Base-by-base conservation (phyloP, 1,140 invertebrate species). In the Drosophila nebulosa region DNA sequence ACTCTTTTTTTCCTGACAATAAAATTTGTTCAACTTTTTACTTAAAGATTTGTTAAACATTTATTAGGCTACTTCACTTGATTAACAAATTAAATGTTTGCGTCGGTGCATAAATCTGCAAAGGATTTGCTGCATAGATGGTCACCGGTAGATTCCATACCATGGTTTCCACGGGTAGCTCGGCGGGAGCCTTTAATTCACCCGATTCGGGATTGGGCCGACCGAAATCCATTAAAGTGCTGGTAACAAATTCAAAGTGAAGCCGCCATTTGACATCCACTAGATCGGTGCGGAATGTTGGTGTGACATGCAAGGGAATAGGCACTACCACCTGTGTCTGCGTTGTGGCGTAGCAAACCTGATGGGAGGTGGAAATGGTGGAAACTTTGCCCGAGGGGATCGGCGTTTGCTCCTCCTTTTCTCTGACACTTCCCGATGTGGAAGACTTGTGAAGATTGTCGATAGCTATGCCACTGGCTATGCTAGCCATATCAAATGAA, bases 231-330 rank as follows among this genome's bases (percentile, higher is more conserved):
- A 94, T 90, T 39, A 94, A 92, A 84, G 94, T 83, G 91, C 89
- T 93, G 2, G 97, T 99, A 0, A 99, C 97, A 93, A 99, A 99
- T 91, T 99, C 98, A 92, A 99, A 99, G 92, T 99, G 98, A 18
- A 99, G 92, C 60, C 96, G 93, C 98, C 98, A 99, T 90, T 95
- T 95, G 52, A 99, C 92, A 52, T 94, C 96, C 0, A 99, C 97
- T 94, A 94, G 78, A 93, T 89, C 89, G 4, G 97, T 98, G 9
- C 94, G 95, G 92, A 99, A 99, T 24, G 96, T 96, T 27, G 98
- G 98, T 2, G 98, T 99, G 3, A 98, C 96, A 86, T 98, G 96
- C 22, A 99, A 92, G 1, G 98, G 98, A 90, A 99, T 97, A 5
- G 98, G 97, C 21, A 99, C 92, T 63, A 97, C 96, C 12, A 99